Conservation (phyloP, 2,113 vertebrate species). For the Ptychochromis oligacanthus region DNA sequence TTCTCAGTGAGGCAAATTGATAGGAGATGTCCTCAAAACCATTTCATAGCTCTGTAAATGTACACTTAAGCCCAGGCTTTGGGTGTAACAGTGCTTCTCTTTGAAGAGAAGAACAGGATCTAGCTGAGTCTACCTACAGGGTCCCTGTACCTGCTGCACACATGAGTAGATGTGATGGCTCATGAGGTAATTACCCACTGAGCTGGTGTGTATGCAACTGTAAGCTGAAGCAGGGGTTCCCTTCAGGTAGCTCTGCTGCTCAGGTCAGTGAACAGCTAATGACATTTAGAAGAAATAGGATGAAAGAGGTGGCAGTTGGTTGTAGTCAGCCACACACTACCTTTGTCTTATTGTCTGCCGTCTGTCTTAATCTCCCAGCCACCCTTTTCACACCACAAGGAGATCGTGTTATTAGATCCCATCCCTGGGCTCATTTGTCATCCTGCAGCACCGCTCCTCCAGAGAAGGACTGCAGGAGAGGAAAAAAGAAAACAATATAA, state of each 20-base stretch:
- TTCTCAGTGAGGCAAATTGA: constrained; percentile 28
- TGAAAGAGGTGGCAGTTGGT: constrained; percentile 71
- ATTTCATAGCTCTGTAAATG: constrained; percentile 33
- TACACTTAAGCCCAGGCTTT: constrained; percentile 31
- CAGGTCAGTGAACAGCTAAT: constrained; percentile 76
- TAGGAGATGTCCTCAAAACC: constrained; percentile 56
- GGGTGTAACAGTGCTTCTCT: constrained; percentile 23
- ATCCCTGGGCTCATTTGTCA: constrained; percentile 76
- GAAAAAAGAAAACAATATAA: constrained; percentile 63
- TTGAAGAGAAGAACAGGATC: constrained; percentile 28
- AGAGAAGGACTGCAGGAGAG: constrained; percentile 53
- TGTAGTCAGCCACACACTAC: constrained; percentile 65
- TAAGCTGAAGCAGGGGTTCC: constrained; percentile 67
- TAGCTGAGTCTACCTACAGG: constrained; percentile 42
- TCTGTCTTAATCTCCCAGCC: constrained; percentile 74
- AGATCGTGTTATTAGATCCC: constrained; percentile 78
- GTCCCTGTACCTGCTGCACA: constrained; percentile 63
- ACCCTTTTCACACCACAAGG: constrained; percentile 72
- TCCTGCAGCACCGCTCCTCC: constrained; percentile 66
- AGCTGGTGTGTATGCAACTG: constrained; percentile 60
- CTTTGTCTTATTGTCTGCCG: constrained; percentile 75
- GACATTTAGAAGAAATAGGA: constrained; percentile 73
- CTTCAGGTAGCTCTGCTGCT: constrained; percentile 66
- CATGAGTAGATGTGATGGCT: constrained; percentile 66
- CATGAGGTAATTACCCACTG: constrained; percentile 72